Evolutionary conservation across 2,113 vertebrate genomes (phyloP).

Genomic region (Strix uralensis): DNA sequence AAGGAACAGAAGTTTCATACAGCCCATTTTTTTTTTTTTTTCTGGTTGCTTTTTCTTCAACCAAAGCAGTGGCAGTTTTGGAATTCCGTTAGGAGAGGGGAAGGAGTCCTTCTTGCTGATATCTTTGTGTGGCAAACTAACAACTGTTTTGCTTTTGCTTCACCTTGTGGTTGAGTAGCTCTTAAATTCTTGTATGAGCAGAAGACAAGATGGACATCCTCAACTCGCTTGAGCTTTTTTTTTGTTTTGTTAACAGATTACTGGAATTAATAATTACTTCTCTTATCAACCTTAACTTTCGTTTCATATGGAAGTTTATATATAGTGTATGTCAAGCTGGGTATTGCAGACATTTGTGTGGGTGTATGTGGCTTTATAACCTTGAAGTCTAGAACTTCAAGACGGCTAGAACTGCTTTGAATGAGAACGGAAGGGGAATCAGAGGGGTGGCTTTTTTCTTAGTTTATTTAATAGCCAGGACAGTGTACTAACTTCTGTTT

Average conservation of each 20-base stretch:
- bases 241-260: not conserved
- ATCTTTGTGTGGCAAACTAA: not conserved
- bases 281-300: not conserved
- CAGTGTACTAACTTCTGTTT: not conserved
- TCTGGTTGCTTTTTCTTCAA: not conserved
- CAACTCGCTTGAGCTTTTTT: not conserved
- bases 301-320: not conserved
- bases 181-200: too few relatives aligned
- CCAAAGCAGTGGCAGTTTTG: not conserved
- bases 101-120: not conserved
- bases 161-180: not conserved
- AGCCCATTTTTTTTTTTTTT: not conserved
- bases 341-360: not conserved
- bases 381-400: not conserved
- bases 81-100: not conserved
- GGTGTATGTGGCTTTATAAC: rapidly evolving
- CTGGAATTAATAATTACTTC: not conserved
- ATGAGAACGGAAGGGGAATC: not conserved
- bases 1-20: not conserved
- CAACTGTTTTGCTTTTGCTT: not conserved
- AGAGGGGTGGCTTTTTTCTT: not conserved
- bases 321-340: not conserved
- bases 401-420: not conserved
- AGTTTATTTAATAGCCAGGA: not conserved
- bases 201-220: not conserved